phyloP scores from a whole-genome alignment of 2,797 vertebrate species.

The Hephaestus fuliginosus region DNA sequence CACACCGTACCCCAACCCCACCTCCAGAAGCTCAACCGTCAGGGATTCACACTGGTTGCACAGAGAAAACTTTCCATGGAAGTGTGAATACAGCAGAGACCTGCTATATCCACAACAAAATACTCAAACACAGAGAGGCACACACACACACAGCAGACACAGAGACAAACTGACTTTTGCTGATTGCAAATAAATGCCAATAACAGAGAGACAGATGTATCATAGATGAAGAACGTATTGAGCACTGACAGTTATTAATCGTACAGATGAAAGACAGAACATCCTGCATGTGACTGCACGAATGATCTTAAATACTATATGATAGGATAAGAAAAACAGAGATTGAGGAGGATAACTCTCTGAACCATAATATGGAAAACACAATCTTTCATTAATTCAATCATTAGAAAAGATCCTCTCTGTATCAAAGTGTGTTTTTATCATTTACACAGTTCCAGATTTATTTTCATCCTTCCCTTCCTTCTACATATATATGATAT shows the following conservation, averaged over 20 bases:
- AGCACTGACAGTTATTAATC: background rate
- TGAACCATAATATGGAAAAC: background rate
- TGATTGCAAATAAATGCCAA: slow-evolving; percentile 14
- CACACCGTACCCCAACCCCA: slow-evolving; percentile 18
- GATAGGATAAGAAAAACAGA: no score
- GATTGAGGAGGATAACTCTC: background rate
- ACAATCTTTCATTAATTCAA: background rate
- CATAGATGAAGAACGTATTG: background rate
- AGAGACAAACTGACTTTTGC: slow-evolving; percentile 19
- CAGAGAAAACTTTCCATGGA: slow-evolving; percentile 43
- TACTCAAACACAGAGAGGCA: slow-evolving; percentile 40
- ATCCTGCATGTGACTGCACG: background rate
- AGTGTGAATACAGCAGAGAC: slow-evolving; percentile 63
- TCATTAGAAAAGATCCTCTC: background rate
- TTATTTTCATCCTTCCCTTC: background rate
- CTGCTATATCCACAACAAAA: slow-evolving; percentile 69
- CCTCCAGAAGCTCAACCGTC: slow-evolving; percentile 8
- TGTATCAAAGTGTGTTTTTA: background rate
- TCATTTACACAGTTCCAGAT: background rate
- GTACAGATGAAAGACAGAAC: background rate
- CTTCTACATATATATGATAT: background rate
- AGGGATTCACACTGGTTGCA: slow-evolving; percentile 32
- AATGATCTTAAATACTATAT: background rate
- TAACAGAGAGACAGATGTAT: slow-evolving; percentile 1
- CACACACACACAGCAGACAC: slow-evolving; percentile 15